phyloP scores from a whole-genome alignment of 2,888 invertebrate genomes.

The Lobophora halterata region DNA sequence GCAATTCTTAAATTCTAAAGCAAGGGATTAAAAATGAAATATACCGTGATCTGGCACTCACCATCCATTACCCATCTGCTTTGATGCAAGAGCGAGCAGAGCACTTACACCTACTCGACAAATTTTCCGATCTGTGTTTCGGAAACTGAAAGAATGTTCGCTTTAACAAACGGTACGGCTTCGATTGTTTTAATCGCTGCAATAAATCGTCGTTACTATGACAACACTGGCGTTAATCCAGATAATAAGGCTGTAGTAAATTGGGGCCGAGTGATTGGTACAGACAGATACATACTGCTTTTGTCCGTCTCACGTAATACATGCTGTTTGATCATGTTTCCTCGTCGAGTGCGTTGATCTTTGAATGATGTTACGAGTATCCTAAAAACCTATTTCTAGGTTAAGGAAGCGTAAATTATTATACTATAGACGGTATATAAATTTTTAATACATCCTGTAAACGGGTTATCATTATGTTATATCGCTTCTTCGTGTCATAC shows the following conservation, averaged over 20 bases:
- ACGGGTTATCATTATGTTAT: too few species aligned
- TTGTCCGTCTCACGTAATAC: conserved; percentile 25
- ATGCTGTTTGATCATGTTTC: conserved; percentile 8
- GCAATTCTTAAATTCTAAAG: too few species aligned
- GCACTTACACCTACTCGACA: not conserved
- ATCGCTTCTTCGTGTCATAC: too few species aligned
- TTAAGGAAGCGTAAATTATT: too few species aligned
- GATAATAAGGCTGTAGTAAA: conserved; percentile 43
- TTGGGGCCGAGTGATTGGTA: conserved; percentile 26
- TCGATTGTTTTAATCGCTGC: conserved; percentile 22
- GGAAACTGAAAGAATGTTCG: not conserved
- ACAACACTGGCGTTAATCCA: conserved; percentile 51
- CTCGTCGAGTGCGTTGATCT: conserved; percentile 12
- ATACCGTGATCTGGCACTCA: not conserved
- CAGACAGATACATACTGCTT: conserved; percentile 31
- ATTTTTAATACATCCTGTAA: too few species aligned
- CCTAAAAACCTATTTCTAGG: too few species aligned
- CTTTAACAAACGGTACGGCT: conserved; percentile 4
- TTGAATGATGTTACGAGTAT: not conserved
- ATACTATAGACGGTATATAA: too few species aligned
- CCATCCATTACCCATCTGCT: conserved; percentile 1
- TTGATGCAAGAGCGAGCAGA: conserved; percentile 10
- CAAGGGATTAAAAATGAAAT: conserved; percentile 7
- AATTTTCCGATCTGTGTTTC: not conserved
- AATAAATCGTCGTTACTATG: conserved; percentile 38